phyloP scores from a whole-genome alignment of 2,888 invertebrate species.

The Stratiomys singularior region DNA sequence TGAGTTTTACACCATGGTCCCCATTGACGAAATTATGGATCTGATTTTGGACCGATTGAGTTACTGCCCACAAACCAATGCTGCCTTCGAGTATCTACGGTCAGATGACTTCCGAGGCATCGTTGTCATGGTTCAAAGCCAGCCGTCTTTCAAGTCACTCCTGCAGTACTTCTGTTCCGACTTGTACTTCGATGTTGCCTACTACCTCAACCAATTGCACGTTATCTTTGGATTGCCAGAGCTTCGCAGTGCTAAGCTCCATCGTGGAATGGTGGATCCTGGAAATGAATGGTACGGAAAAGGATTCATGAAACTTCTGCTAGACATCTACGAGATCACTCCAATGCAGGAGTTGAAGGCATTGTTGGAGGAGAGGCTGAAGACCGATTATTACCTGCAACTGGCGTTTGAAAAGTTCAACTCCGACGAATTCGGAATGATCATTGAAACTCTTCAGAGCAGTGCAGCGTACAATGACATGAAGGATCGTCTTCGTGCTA shows the following conservation, averaged over 20 bases:
- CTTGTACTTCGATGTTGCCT: conserved; percentile 47
- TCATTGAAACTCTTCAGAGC: conserved; percentile 39
- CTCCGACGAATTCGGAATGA: conserved; percentile 44
- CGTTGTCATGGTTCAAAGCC: conserved; percentile 36
- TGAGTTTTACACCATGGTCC: conserved; percentile 39
- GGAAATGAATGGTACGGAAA: background rate
- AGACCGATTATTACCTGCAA: conserved; percentile 45
- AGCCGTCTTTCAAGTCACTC: conserved; percentile 22
- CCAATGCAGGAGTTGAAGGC: conserved; percentile 42
- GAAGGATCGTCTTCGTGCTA: conserved; percentile 29
- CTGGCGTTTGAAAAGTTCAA: conserved; percentile 41
- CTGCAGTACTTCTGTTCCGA: conserved; percentile 44
- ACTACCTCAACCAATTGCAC: conserved; percentile 48
- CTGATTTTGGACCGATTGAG: conserved; percentile 39
- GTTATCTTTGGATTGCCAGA: conserved; percentile 45
- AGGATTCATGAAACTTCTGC: background rate
- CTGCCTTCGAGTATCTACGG: conserved; percentile 45
- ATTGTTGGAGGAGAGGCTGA: conserved; percentile 34
- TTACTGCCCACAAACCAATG: conserved; percentile 46
- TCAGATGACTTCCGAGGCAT: conserved; percentile 42
- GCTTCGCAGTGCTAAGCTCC: background rate
- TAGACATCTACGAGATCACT: background rate
- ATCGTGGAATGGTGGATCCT: conserved; percentile 5
- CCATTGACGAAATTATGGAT: conserved; percentile 24
- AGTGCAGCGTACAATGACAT: conserved; percentile 34